Base-by-base conservation (phyloP, 1,140 invertebrate species). In the Papilio machaon region DNA sequence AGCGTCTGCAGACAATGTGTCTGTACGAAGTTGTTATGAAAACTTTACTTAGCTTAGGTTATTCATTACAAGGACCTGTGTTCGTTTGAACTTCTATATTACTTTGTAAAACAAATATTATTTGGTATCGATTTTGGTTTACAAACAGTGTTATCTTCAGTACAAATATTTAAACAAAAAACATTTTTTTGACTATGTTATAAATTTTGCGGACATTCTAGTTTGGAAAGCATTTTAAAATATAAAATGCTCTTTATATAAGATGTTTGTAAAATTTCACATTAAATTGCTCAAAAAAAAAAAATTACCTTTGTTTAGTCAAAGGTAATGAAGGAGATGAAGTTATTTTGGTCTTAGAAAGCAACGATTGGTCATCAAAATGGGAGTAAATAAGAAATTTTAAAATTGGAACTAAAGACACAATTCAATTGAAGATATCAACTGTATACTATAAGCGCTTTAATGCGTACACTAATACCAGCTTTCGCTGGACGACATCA, bases 1-100 rank as follows among this genome's bases (percentile, higher is more conserved):
- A 70, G 30, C 64, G 64, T 70, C 64, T 70, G 64, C 64, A 70
- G 64, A 70, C 64, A 70, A 70, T 70, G 64, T 70, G 64, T 70
- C 64, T 70, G 30, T 70, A 64, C 23, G 64, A 70, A 35, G 64
- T 35, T 17, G 52, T 54, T 70, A 70, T 35, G 30, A 35, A 70
- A 70, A 70, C 60, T 64, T 64, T 23, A 13, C 23, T 23, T 13
- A 64, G 60, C 19, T 23, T 64, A 23, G 30, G 64, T 64, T 64
- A 64, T 64, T 70, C 64, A 70, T 70, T 73, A 73, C 38, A 47
- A 46, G 70, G 35, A 23, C 73, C 35, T 43, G 17, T 46, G 73
- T 73, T 47, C 46, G 73, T 70, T 38, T 70, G 11, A 43, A 70
- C 10, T 47, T 43, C 38, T 73, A 10, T 43, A 46, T 73, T 10